Conservation (phyloP, 2,888 invertebrate species). For the Philaethria dido region DNA sequence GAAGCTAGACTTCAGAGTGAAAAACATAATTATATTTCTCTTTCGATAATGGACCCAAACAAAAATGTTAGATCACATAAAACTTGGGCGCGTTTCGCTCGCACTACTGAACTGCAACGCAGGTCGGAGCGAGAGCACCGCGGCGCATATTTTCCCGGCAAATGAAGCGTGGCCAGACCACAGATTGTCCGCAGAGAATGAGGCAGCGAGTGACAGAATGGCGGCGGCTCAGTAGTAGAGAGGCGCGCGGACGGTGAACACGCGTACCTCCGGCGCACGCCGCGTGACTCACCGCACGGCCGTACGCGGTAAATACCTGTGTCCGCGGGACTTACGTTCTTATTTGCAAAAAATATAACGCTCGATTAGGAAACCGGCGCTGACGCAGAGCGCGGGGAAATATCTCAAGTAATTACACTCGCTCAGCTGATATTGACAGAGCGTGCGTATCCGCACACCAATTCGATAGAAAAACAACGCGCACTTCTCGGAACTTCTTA, state of each 20-base stretch:
- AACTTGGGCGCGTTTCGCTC: slow-evolving; percentile 73
- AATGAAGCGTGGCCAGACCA: slow-evolving; percentile 84
- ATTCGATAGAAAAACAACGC: slow-evolving; percentile 41
- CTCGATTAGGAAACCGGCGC: slow-evolving; percentile 49
- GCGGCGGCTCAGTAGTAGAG: slow-evolving; percentile 80
- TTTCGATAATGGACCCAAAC: slow-evolving; percentile 78
- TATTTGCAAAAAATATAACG: slow-evolving; percentile 48
- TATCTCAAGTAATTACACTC: slow-evolving; percentile 55
- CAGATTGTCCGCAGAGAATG: slow-evolving; percentile 85
- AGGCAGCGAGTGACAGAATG: slow-evolving; percentile 83
- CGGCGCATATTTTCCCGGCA: slow-evolving; percentile 80
- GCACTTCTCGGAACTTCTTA: slow-evolving; percentile 52
- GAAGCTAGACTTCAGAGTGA: slow-evolving; percentile 63
- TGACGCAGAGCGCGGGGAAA: slow-evolving; percentile 64
- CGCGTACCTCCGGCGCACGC: slow-evolving; percentile 60
- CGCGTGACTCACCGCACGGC: slow-evolving; percentile 47
- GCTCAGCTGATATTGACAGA: slow-evolving; percentile 75
- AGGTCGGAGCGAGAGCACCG: slow-evolving; percentile 63
- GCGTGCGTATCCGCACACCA: slow-evolving; percentile 48
- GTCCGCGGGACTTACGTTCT: slow-evolving; percentile 54
- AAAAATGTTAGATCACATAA: slow-evolving; percentile 78
- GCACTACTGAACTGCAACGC: slow-evolving; percentile 43
- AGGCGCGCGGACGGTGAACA: slow-evolving; percentile 71
- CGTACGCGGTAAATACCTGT: slow-evolving; percentile 60
- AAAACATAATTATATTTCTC: slow-evolving; percentile 80